Base-by-base conservation (phyloP, 2,797 vertebrate species). In the Potorous gilbertii region DNA sequence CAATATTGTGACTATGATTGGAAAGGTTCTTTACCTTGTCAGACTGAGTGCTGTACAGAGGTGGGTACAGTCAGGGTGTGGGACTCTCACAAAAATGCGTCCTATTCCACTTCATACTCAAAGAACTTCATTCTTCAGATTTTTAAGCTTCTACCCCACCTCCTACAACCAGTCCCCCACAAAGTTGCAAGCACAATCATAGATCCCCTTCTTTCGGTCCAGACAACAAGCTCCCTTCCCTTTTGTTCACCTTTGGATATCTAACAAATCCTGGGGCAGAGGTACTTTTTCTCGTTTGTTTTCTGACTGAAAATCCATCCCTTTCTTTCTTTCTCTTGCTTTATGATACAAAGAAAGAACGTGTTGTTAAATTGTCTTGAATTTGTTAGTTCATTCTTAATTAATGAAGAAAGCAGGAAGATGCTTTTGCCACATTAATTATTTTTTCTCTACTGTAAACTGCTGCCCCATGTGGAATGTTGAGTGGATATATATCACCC, bases 331-430 rank as follows among this genome's bases (percentile, higher is more conserved):
- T n/a, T n/a, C 57, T 62, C 28, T 62, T 62, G 31, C 59, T 62
- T n/a, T 62, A 34, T 62, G 56, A 56, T n/a, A 46, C 93, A 93
- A 56, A 0, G 74, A 34, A 95, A 97, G 89, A 24, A 56, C 29
- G 34, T 59, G 92, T 27, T 92, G 31, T 92, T 5, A 91, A 97
- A 59, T 3, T 90, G 91, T 1, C 0, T 16, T 91, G 95, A 97
- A 95, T 62, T 96, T 96, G 3, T 28, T 11, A 95, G 29, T 31
- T 52, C 92, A 27, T 91, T 90, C 91, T 66, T 81, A 46, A 50
- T 55, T 89, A 50, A 55, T 91, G 87, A 92, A 87, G 54, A 18
- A 96, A 55, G 55, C 9, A n/a, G 40, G 40, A 34, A 56, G 93
- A 92, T n/a, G 3, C 29, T 46, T 40, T 55, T 13, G 29, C 54